Percentiles rank a stretch among this genome's conserved stretches.
Evolutionary conservation across 1,140 invertebrate species (phyloP).

Genomic region (Aphelinus atriplicis): DNA sequence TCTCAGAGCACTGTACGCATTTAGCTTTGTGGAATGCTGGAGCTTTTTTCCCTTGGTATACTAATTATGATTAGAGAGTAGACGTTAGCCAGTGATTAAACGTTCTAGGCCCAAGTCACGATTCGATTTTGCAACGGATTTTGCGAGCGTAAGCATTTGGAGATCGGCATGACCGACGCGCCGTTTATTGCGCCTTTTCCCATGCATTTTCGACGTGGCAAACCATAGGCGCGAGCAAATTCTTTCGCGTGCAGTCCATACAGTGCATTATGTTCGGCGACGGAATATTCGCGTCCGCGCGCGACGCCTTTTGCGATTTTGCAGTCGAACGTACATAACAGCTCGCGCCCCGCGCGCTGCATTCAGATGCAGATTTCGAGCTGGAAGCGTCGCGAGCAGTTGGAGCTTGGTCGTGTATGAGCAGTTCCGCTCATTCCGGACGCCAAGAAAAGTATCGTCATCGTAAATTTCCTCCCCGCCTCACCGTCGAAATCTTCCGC

Average conservation of each 20-base stretch:
- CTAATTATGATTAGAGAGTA: no score
- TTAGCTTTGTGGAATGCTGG: no score
- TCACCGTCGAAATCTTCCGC: background rate
- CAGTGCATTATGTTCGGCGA: background rate
- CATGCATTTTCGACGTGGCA: no score
- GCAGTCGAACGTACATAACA: constrained; percentile 14
- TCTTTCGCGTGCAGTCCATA: background rate
- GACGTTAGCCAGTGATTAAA: no score
- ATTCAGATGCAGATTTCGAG: constrained; percentile 24
- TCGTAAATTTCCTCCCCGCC: constrained; percentile 32
- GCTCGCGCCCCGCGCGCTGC: constrained; percentile 3
- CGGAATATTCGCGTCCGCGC: background rate
- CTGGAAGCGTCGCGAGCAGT: background rate
- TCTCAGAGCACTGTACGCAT: no score
- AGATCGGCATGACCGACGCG: no score
- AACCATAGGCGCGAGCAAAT: no score
- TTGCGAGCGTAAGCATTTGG: no score
- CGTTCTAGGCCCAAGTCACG: no score
- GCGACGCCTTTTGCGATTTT: constrained; percentile 5
- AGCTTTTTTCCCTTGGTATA: no score
- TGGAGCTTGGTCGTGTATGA: background rate
- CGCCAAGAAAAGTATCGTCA: constrained; percentile 33
- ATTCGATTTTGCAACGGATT: no score
- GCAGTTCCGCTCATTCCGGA: background rate
- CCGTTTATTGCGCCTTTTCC: no score